phyloP scores from a whole-genome alignment of 2,888 invertebrate genomes.

The Ptilodon capucinus region DNA sequence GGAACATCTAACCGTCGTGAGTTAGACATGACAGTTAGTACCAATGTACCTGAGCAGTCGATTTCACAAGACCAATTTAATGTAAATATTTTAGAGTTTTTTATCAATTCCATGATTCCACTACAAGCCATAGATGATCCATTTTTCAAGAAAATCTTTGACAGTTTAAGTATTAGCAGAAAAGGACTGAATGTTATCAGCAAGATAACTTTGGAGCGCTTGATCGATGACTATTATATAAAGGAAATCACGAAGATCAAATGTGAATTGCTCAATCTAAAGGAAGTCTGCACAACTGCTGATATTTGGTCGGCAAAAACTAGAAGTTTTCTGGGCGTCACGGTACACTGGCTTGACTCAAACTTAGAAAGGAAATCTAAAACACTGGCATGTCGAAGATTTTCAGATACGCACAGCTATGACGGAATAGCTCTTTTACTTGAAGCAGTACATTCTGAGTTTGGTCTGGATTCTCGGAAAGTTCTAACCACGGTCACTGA shows the following conservation, averaged over 20 bases:
- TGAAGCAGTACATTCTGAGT: neutral
- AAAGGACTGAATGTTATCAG: constrained; percentile 6
- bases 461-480: constrained; percentile 5
- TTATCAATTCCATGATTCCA: constrained; percentile 13
- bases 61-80: constrained; percentile 7
- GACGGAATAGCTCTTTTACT: constrained; percentile 4
- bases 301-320: constrained; percentile 8
- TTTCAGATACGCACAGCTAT: constrained; percentile 7
- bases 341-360: constrained; percentile 6
- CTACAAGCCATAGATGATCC: constrained; percentile 9
- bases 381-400: constrained; percentile 7
- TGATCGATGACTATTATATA: constrained; percentile 4
- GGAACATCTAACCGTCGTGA: neutral
- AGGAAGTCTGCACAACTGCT: constrained; percentile 5
- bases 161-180: constrained; percentile 4
- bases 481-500: constrained; percentile 15
- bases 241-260: constrained; percentile 1
- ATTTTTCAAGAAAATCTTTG: constrained; percentile 10
- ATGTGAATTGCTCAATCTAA: neutral
- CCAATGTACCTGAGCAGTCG: neutral
- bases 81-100: constrained; percentile 8
- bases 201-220: constrained; percentile 5
- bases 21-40: neutral
- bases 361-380: constrained; percentile 6
- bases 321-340: constrained; percentile 8